Evolutionary conservation across 1,140 invertebrate species (phyloP).

Genomic region (Teleopsis dalmanni): DNA sequence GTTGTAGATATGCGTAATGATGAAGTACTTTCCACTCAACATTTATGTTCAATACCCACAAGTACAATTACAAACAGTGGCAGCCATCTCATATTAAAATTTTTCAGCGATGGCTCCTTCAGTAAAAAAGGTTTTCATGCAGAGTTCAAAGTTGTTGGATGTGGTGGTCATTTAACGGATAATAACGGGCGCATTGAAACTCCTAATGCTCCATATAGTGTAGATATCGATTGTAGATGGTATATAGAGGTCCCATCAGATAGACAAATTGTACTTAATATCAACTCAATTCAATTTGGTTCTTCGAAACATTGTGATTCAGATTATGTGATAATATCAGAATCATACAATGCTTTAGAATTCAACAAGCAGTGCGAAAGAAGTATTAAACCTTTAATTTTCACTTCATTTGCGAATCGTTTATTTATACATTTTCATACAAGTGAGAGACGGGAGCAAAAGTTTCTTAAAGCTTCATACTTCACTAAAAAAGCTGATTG

Average conservation of each 20-base stretch:
- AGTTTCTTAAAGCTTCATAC: constrained; percentile 51
- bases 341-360: too few relatives aligned
- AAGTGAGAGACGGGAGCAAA: constrained; percentile 55
- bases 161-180: constrained; percentile 17
- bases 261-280: constrained; percentile 48
- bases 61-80: constrained; percentile 18
- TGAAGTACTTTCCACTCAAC: constrained; percentile 29
- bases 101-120: constrained; percentile 48
- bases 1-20: constrained; percentile 44
- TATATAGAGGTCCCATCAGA: constrained; percentile 57
- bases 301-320: too few relatives aligned
- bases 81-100: constrained; percentile 40
- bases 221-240: constrained; percentile 66
- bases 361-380: constrained; percentile 23
- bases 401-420: constrained; percentile 63
- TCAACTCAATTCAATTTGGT: constrained; percentile 56
- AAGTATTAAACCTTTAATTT: constrained; percentile 19
- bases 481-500: constrained; percentile 48
- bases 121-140: constrained; percentile 43
- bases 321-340: too few relatives aligned
- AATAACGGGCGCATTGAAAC: constrained; percentile 21
- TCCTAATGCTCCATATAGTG: constrained; percentile 50
- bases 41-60: constrained; percentile 44
- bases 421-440: constrained; percentile 62
- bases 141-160: constrained; percentile 47